Evolutionary conservation across 2,888 invertebrate species (phyloP).

Genomic region (Perizoma flavofasciatum): DNA sequence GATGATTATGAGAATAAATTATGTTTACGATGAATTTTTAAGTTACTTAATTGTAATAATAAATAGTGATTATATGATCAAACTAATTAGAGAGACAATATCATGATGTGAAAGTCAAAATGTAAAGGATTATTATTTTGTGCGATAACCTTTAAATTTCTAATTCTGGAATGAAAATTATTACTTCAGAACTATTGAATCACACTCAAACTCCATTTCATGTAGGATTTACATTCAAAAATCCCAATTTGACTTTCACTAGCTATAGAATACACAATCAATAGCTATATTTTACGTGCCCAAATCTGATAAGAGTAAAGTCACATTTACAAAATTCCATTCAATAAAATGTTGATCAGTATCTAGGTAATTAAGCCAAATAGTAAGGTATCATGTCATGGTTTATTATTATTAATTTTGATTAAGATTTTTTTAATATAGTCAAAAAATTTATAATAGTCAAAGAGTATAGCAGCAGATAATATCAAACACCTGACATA

Average conservation of each 20-base stretch:
- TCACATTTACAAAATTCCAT: slow-evolving; percentile 63
- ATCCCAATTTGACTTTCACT: slow-evolving; percentile 61
- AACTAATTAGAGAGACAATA: slow-evolving; percentile 80
- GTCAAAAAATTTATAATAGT: slow-evolving; percentile 18
- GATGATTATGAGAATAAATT: slow-evolving; percentile 80
- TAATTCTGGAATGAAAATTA: slow-evolving; percentile 22
- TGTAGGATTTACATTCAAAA: slow-evolving; percentile 22
- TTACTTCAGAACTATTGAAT: slow-evolving; percentile 26
- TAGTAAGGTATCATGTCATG: slow-evolving; percentile 65
- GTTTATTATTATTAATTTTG: slow-evolving; percentile 68
- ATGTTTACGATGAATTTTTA: slow-evolving; percentile 75
- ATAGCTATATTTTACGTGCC: slow-evolving; percentile 59
- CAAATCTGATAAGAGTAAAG: slow-evolving; percentile 63
- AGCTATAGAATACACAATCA: slow-evolving; percentile 53
- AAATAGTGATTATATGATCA: slow-evolving; percentile 81
- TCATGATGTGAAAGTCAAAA: slow-evolving; percentile 71
- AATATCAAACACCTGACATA: slow-evolving; percentile 23
- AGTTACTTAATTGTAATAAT: slow-evolving; percentile 81
- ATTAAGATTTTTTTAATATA: slow-evolving; percentile 51
- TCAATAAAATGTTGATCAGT: slow-evolving; percentile 81
- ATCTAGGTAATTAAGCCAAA: slow-evolving; percentile 53
- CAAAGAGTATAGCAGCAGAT: slow-evolving; percentile 7
- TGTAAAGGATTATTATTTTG: slow-evolving; percentile 46
- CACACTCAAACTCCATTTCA: slow-evolving; percentile 28
- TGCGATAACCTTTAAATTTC: slow-evolving; percentile 41